Evolutionary conservation across 2,888 invertebrate species (phyloP).

Genomic region (Trisateles emortualis): DNA sequence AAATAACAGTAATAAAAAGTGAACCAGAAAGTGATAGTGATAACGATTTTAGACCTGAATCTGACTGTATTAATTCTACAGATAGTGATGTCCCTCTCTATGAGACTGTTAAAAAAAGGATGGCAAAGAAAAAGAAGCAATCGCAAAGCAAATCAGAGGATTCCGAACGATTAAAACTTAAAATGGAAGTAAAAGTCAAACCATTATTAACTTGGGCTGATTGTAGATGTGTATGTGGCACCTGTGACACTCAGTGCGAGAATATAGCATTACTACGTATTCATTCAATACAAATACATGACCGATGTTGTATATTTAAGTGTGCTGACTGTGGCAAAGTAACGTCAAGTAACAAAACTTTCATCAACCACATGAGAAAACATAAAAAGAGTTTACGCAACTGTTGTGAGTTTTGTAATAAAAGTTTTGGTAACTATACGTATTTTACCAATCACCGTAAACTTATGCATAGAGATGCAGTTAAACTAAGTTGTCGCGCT

Average conservation of each 20-base stretch:
- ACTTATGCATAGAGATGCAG: slow-evolving; percentile 52
- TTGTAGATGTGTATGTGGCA: slow-evolving; percentile 73
- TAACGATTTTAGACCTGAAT: slow-evolving; percentile 27
- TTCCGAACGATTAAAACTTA: not conserved
- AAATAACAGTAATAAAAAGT: slow-evolving; percentile 53
- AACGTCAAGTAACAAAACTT: slow-evolving; percentile 61
- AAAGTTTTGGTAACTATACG: slow-evolving; percentile 57
- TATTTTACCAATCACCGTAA: slow-evolving; percentile 67
- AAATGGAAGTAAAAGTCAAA: not conserved
- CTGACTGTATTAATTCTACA: slow-evolving; percentile 58
- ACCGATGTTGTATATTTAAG: slow-evolving; percentile 72
- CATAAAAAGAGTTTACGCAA: slow-evolving; percentile 70
- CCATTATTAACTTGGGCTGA: slow-evolving; percentile 68
- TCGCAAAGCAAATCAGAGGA: slow-evolving; percentile 18
- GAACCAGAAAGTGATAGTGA: slow-evolving; percentile 61
- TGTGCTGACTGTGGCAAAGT: slow-evolving; percentile 75
- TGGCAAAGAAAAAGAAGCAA: slow-evolving; percentile 50
- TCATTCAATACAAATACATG: slow-evolving; percentile 76
- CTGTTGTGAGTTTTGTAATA: slow-evolving; percentile 77
- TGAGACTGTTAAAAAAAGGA: slow-evolving; percentile 6
- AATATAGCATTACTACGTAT: slow-evolving; percentile 70
- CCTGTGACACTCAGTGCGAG: slow-evolving; percentile 76
- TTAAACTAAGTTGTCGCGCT: slow-evolving; percentile 61
- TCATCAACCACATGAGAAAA: slow-evolving; percentile 69
- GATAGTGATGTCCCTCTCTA: slow-evolving; percentile 73